Conservation (phyloP, 2,113 vertebrate species). For the Oenanthe melanoleuca region DNA sequence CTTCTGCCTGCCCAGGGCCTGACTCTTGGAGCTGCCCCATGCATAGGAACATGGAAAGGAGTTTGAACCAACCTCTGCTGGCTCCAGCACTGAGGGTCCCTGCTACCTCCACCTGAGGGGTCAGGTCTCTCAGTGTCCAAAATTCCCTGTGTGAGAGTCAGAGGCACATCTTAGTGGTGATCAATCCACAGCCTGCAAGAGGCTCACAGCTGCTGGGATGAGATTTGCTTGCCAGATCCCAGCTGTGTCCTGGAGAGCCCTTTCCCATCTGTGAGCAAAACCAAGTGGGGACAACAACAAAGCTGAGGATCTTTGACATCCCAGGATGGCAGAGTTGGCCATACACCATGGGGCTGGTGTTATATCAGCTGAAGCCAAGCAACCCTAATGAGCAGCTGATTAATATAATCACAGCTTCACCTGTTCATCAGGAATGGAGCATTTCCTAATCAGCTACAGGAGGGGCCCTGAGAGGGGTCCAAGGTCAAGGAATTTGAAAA, state of each 20-base stretch:
- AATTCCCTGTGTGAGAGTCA: not conserved
- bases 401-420: conserved; percentile 45
- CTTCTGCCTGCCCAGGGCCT: not conserved
- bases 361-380: conserved; percentile 7
- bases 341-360: not conserved
- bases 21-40: not conserved
- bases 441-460: conserved; percentile 13
- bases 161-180: not conserved
- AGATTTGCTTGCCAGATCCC: not conserved
- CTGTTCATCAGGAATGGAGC: not conserved
- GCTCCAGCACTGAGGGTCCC: not conserved
- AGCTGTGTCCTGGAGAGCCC: not conserved
- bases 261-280: not conserved
- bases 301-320: not conserved
- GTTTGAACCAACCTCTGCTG: not conserved
- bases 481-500: not conserved
- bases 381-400: conserved; percentile 52
- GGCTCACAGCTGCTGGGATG: not conserved
- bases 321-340: not conserved
- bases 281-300: not conserved
- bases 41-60: not conserved
- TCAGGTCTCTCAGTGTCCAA: not conserved
- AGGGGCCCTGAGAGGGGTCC: not conserved
- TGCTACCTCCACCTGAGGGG: not conserved
- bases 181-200: not conserved